Base-by-base conservation (phyloP, 2,113 vertebrate species). In the Petroica traversi region DNA sequence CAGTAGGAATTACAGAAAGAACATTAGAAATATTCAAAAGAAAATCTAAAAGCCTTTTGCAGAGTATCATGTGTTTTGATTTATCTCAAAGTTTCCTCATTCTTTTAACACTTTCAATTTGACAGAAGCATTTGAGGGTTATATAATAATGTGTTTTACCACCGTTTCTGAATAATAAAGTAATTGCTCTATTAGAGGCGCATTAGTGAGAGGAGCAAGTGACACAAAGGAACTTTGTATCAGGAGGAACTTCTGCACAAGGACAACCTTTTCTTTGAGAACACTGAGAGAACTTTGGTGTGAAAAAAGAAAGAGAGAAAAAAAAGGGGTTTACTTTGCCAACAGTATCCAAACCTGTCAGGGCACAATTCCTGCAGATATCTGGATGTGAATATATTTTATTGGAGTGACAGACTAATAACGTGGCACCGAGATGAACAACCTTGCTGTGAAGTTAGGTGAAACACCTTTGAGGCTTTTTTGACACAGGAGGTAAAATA, bases 181-280 rank as follows among this genome's bases (percentile, higher is more conserved):
- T 96, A 96, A 95, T 87, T 93, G 95, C 51, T 85, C 91, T 96
- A 97, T 98, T 97, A 98, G 85, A 92, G 92, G 85, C 88, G 61
- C 93, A 95, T 98, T 97, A 97, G 96, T 72, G 93, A 93, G 90
- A 92, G 85, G 86, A 95, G 77, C 62, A 96, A 93, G 80, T 86
- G 90, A 95, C 90, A 96, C 36, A 97, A 92, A 93, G 38, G 45
- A 94, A 95, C 95, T 91, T 89, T 90, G 41, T 69, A 92, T 85
- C 62, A 94, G 69, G 55, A 91, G 51, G n/a, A 85, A 91, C 77
- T 96, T 95, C 90, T 96, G 67, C n/a, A 91, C 52, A 84, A 97
- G 93, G 92, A 85, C 85, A 86, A 61, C 76, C 31, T 93, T 89
- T 78, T 88, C 38, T 82, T 93, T 93, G 80, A 95, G 68, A 98